Evolutionary conservation across 1,140 invertebrate species (phyloP).

Genomic region (Leptopilina clavipes): DNA sequence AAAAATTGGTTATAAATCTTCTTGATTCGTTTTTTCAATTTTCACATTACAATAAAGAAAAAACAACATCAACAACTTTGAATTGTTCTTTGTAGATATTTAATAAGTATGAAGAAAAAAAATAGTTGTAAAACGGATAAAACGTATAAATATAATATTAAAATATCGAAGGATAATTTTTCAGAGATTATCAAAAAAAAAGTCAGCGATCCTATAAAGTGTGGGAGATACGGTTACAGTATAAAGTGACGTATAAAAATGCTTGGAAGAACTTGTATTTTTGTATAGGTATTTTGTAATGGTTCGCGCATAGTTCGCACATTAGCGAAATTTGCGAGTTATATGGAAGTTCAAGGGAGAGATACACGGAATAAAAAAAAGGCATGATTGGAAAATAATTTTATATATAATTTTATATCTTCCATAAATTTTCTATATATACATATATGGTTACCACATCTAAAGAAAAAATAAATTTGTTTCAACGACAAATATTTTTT

Average conservation of each 20-base stretch:
- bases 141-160: constrained; percentile 5
- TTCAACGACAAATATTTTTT: no score
- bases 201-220: background rate
- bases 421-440: no score
- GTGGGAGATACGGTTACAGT: constrained; percentile 20
- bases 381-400: no score
- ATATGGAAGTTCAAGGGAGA: constrained; percentile 35
- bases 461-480: no score
- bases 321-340: constrained; percentile 24
- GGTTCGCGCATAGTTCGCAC: constrained; percentile 38
- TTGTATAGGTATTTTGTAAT: constrained; percentile 46
- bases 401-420: no score
- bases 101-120: background rate
- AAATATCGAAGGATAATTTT: constrained; percentile 27
- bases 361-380: background rate
- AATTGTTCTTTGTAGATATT: background rate
- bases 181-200: background rate
- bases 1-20: no score
- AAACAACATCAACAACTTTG: background rate
- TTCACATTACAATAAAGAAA: background rate
- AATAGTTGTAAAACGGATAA: constrained; percentile 1
- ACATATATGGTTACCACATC: no score
- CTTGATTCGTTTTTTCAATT: background rate
- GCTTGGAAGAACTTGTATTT: constrained; percentile 45
- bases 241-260: constrained; percentile 21